Base-by-base conservation (phyloP, 2,797 vertebrate genomes). In the Melanotaenia trifasciata region DNA sequence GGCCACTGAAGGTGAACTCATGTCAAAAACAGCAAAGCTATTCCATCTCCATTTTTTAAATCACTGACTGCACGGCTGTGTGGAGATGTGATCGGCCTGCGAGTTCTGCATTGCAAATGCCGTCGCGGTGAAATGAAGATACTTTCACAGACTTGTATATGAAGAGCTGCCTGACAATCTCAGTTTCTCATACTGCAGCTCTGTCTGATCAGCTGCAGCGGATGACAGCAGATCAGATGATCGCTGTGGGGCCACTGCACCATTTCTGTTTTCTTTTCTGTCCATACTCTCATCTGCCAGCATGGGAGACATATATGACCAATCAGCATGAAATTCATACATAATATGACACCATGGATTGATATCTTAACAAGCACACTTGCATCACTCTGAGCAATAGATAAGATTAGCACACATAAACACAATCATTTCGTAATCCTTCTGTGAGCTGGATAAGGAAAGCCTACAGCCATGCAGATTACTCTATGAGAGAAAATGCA, bases 151-250 rank as follows among this genome's bases (percentile, higher is more conserved):
- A 18, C 56, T 63, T 79, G 70, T 85, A 82, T 85, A 76, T 67
- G 53, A 56, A 56, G 53, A 30, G 66, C 72, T 63, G 78, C 80
- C 81, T 85, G 79, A 83, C 82, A 83, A 60, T 81, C 72, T 82
- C 67, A 16, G 13, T 83, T 81, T 75, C 35, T 45, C 32, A 61
- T n/a, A 13, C 22, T 38, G 63, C 26, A 51, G 40, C 62, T 70
- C 57, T 43, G 79, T 81, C 59, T 78, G 57, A 54, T 76, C 76
- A 63, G 54, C 80, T 63, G 74, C 78, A 6, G 35, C 0, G 9
- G 62, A 67, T 78, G 84, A 87, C 64, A 73, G 47, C 33, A 86
- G 82, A 90, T 90, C 86, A 73, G 47, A 36, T 88, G 82, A 90
- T 90, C 85, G 69, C 74, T 32, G 20, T 2, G 59, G 71, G 78